Evolutionary conservation across 2,888 invertebrate genomes (phyloP).

Genomic region (Drosophila borborema): DNA sequence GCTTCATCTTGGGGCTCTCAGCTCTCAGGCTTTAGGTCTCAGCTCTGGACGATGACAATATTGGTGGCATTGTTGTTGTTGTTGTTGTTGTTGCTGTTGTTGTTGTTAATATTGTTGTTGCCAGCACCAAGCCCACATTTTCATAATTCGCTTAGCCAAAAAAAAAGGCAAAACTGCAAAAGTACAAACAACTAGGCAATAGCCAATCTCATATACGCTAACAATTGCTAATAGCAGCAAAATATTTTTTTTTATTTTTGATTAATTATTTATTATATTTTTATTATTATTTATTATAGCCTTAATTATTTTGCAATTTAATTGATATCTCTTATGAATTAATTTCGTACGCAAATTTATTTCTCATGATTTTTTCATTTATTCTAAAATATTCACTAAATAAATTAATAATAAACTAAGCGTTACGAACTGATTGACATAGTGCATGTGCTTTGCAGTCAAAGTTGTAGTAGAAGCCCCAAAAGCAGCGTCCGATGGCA

Average conservation of each 20-base stretch:
- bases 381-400: too few species aligned
- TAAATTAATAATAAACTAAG: not conserved
- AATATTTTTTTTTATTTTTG: not conserved
- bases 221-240: not conserved
- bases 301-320: too few species aligned
- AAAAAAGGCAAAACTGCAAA: slow-evolving; percentile 39
- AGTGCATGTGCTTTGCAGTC: not conserved
- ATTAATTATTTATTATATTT: not conserved
- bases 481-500: slow-evolving; percentile 42
- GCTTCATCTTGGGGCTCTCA: slow-evolving; percentile 13
- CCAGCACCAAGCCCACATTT: slow-evolving; percentile 76
- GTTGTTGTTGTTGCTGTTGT: slow-evolving; percentile 28
- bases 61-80: slow-evolving; percentile 44
- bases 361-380: too few species aligned
- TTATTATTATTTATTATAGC: too few species aligned
- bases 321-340: too few species aligned
- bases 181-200: not conserved
- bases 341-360: too few species aligned
- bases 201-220: not conserved
- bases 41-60: slow-evolving; percentile 56
- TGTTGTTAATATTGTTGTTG: slow-evolving; percentile 29
- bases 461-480: not conserved
- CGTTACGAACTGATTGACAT: slow-evolving; percentile 2
- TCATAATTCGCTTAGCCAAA: slow-evolving; percentile 72
- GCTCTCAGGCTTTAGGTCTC: slow-evolving; percentile 40